Conservation (phyloP, 2,113 vertebrate genomes). For the Galemys pyrenaicus region DNA sequence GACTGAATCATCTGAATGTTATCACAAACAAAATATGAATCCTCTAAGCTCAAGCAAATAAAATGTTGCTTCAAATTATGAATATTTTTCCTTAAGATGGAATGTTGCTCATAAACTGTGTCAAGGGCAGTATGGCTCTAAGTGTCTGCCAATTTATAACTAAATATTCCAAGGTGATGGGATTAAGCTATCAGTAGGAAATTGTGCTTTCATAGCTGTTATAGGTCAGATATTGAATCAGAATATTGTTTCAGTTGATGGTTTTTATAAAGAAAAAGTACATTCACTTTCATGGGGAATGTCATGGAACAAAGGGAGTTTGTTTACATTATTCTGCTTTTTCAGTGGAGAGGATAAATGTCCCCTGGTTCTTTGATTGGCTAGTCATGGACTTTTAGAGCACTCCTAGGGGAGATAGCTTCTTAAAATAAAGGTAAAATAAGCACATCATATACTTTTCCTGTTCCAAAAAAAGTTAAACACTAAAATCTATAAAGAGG, state of each 20-base stretch:
- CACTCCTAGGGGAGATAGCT: neutral
- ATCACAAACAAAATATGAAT: neutral
- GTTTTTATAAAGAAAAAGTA: constrained; percentile 39
- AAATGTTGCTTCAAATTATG: neutral
- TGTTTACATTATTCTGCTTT: neutral
- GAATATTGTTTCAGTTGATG: neutral
- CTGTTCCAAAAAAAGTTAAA: neutral
- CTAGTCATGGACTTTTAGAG: neutral
- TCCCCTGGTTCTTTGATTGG: neutral
- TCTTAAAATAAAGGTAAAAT: neutral
- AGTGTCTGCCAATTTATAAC: neutral
- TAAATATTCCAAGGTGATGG: neutral
- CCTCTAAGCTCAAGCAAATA: neutral
- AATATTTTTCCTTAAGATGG: neutral
- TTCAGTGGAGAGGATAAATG: neutral
- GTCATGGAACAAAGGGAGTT: neutral
- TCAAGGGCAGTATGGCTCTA: neutral
- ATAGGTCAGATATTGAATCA: constrained; percentile 20
- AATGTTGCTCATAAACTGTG: neutral
- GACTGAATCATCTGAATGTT: neutral
- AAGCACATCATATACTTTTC: neutral
- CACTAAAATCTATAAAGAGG: neutral
- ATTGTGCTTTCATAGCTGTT: neutral
- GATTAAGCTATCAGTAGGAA: constrained; percentile 6
- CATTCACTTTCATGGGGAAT: neutral